A percentile compares a stretch with the other conserved stretches of the same genome.
These are phyloP conservation scores for Epinephelus malabaricus DNA, from an alignment of 2,797 vertebrate species.

Conservation along the genomic window DNA sequence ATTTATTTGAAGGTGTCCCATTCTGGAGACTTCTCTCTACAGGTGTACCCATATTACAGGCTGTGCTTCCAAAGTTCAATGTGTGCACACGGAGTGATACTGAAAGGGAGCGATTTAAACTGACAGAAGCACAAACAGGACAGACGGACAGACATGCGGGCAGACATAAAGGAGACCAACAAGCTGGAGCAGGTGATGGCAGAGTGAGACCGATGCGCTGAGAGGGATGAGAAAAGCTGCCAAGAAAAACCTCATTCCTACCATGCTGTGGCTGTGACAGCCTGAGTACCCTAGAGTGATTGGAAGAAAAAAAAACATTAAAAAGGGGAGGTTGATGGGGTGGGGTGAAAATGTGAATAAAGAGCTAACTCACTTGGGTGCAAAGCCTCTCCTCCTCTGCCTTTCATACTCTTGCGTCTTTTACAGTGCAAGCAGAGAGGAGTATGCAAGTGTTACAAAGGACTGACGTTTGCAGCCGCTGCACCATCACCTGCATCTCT, in stretches of 20 bases:
- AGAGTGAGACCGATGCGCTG: slow-evolving; percentile 53
- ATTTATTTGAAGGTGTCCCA: background rate
- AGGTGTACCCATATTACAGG: background rate
- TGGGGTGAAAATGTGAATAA: slow-evolving; percentile 38
- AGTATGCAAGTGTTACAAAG: slow-evolving; percentile 25
- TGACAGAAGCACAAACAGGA: background rate
- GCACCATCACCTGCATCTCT: background rate
- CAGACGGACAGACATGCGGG: background rate
- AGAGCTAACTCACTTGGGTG: slow-evolving; percentile 55
- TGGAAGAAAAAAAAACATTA: slow-evolving; percentile 48
- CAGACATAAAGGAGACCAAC: slow-evolving; percentile 45
- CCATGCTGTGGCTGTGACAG: slow-evolving; percentile 58
- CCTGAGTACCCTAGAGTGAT: slow-evolving; percentile 44
- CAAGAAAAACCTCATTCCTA: slow-evolving; percentile 74
- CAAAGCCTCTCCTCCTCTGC: slow-evolving; percentile 46
- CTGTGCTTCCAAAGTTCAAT: background rate
- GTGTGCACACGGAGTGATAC: background rate
- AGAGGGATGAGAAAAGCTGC: slow-evolving; percentile 60
- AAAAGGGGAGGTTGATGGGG: slow-evolving; percentile 10
- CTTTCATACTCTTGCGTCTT: slow-evolving; percentile 36
- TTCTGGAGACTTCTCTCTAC: background rate
- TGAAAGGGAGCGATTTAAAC: slow-evolving; percentile 13
- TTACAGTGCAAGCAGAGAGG: slow-evolving; percentile 12
- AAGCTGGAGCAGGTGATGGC: slow-evolving; percentile 63
- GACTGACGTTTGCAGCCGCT: slow-evolving; percentile 7